Percentiles rank a stretch among this genome's conserved stretches.
These are phyloP conservation scores for Branchinecta lynchi DNA, from an alignment of 1,140 invertebrate species.

Conservation along the genomic window DNA sequence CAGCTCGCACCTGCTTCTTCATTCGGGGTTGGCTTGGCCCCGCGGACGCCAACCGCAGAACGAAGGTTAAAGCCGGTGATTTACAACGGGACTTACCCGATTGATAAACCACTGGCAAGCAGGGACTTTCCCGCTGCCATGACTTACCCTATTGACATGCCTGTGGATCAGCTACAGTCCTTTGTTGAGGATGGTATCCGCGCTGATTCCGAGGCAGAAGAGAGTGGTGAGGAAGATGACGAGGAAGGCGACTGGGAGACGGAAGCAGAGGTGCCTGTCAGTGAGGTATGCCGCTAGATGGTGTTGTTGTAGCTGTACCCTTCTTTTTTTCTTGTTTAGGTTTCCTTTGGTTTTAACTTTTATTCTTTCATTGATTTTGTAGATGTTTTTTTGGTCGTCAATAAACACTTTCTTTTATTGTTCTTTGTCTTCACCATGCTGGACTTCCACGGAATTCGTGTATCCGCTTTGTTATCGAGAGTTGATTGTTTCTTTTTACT, in stretches of 20 bases:
- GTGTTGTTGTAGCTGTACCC: not conserved
- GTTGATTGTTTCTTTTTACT: no score
- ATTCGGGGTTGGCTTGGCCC: not conserved
- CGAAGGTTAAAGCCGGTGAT: conserved; percentile 18
- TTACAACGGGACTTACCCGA: conserved; percentile 23
- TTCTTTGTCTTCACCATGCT: no score
- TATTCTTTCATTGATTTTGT: not conserved
- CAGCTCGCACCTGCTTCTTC: not conserved
- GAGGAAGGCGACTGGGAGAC: not conserved
- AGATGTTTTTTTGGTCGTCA: not conserved
- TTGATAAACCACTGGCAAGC: conserved; percentile 20
- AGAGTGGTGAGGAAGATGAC: conserved; percentile 12
- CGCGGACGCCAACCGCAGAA: no score
- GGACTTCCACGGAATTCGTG: no score
- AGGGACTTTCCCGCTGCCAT: not conserved
- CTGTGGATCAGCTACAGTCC: conserved; percentile 11
- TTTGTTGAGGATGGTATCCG: conserved; percentile 15
- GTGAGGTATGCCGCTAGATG: not conserved
- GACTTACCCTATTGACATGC: not conserved
- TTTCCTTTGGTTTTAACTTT: not conserved
- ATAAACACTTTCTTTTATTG: not conserved
- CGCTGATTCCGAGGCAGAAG: conserved; percentile 12
- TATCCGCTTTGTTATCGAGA: no score
- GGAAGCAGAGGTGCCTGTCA: no score
- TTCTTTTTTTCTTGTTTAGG: not conserved